phyloP scores from a whole-genome alignment of 2,113 vertebrate genomes.

The Eurypyga helias region DNA sequence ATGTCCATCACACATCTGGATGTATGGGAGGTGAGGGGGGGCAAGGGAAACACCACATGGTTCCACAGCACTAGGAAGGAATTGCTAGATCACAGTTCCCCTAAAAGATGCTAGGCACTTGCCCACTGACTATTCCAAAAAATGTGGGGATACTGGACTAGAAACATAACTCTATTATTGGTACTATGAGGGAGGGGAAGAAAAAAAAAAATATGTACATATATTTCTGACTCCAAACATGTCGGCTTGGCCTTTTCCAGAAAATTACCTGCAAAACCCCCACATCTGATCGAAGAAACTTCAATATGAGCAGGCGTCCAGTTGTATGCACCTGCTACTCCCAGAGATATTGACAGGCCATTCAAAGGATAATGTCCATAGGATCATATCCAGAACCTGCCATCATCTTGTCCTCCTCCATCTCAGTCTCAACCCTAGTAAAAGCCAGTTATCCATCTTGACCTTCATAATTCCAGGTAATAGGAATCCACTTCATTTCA shows the following conservation, averaged over 20 bases:
- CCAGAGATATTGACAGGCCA: fast-evolving
- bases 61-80: not conserved
- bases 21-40: fast-evolving
- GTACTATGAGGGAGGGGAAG: not conserved
- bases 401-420: not conserved
- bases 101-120: not conserved
- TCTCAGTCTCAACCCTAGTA: not conserved
- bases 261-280: not conserved
- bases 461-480: not conserved
- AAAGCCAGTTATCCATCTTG: not conserved
- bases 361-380: not conserved
- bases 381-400: not conserved
- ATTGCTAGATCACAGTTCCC: not conserved
- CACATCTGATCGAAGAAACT: not conserved
- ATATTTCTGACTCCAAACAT: not conserved
- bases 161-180: not conserved
- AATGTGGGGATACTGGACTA: not conserved
- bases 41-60: fast-evolving
- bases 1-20: fast-evolving
- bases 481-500: not conserved
- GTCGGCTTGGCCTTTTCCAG: not conserved
- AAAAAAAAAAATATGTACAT: not conserved
- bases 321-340: fast-evolving
- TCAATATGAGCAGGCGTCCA: not conserved
- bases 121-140: not conserved